Evolutionary conservation across 2,888 invertebrate species (phyloP).

Genomic region (Drosophila subsilvestris): DNA sequence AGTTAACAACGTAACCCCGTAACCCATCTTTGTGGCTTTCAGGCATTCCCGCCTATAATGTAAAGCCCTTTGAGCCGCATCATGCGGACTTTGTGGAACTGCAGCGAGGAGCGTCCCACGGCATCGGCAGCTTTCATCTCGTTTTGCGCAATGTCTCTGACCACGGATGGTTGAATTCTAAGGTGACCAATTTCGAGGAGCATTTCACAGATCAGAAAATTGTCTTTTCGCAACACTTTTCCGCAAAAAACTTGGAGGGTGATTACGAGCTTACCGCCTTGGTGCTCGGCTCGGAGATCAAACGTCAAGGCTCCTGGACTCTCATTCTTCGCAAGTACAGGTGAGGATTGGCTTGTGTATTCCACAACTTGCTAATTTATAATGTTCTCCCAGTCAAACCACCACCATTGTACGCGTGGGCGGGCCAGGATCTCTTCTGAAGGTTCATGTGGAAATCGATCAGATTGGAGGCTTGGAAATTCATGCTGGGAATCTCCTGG

Average conservation of each 20-base stretch:
- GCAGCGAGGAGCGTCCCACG: slow-evolving; percentile 86
- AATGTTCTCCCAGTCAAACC: slow-evolving; percentile 82
- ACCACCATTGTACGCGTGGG: slow-evolving; percentile 84
- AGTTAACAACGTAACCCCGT: background rate
- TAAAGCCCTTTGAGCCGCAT: slow-evolving; percentile 92
- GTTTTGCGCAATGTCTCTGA: slow-evolving; percentile 90
- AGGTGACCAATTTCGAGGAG: slow-evolving; percentile 90
- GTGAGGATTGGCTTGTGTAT: slow-evolving; percentile 49
- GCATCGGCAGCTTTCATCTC: slow-evolving; percentile 88
- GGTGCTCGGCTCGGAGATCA: slow-evolving; percentile 87
- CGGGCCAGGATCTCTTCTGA: slow-evolving; percentile 84
- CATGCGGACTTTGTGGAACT: slow-evolving; percentile 88
- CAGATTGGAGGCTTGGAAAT: slow-evolving; percentile 91
- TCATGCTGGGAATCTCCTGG: slow-evolving; percentile 89
- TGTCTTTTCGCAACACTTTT: slow-evolving; percentile 92
- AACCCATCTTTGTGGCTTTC: slow-evolving; percentile 6
- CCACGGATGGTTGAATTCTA: slow-evolving; percentile 90
- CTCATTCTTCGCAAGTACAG: slow-evolving; percentile 88
- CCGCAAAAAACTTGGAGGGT: slow-evolving; percentile 90
- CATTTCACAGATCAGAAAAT: slow-evolving; percentile 88
- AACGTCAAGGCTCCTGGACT: slow-evolving; percentile 90
- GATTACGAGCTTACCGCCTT: slow-evolving; percentile 88
- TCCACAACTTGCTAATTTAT: background rate
- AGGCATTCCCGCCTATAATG: slow-evolving; percentile 90
- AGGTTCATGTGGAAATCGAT: slow-evolving; percentile 89